Base-by-base conservation (phyloP, 2,797 vertebrate species). In the Cygnus olor region DNA sequence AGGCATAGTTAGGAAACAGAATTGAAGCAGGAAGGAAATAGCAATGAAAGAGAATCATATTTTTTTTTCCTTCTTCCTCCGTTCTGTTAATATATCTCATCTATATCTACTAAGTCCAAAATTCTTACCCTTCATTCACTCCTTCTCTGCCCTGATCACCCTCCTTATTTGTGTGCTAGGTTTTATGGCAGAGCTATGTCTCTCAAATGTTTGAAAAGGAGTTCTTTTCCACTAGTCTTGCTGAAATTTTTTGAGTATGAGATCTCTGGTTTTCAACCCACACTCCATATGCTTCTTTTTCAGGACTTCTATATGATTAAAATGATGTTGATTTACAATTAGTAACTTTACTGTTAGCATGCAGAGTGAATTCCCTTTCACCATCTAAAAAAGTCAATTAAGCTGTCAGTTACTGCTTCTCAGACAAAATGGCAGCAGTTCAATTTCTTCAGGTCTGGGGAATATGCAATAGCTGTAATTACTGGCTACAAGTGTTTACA, bases 371-470 rank as follows among this genome's bases (percentile, higher is more conserved):
- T 95, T 96, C 95, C 91, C 96, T 86, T 95, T 95, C 90, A 90
- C 36, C 96, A 86, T 69, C 78, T 95, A 82, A 96, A 94, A 85
- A 88, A 76, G 78, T 81, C 95, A 96, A 88, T 96, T 96, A 96
- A 94, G 88, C 83, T 95, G 95, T 96, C 91, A 94, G 86, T 95
- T 95, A 47, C 85, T 73, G 86, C 88, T 88, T 96, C 77, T 91
- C 95, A 96, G 91, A 96, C 95, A 84, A 95, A 87, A 95, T 96
- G 96, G 96, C 94, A 95, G 83, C 73, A 91, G 66, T 96, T 96
- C 96, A 96, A 96, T 86, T 95, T 94, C 53, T 91, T 63, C 80
- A 90, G 83, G 96, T 88, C 95, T 91, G 64, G 95, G 88, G 96
- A 96, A 95, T 94, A 95, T 9, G 88, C 80, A 90, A 80, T 71